These are phyloP conservation scores for Hyla sarda DNA, from an alignment of 2,113 vertebrate genomes.

Conservation along the genomic window DNA sequence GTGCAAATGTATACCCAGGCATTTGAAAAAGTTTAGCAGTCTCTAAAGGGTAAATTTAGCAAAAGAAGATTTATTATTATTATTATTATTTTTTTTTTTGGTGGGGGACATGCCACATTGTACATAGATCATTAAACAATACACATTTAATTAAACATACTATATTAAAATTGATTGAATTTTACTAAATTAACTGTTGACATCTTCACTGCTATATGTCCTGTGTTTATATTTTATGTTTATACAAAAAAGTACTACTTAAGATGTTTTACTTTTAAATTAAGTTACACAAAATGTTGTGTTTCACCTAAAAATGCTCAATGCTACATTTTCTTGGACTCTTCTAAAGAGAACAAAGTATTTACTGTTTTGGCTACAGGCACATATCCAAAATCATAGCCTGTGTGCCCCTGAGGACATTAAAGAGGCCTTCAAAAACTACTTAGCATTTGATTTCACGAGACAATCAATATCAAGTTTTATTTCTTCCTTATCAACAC, in stretches of 20 bases:
- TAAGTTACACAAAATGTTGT: too few relatives aligned
- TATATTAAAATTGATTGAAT: too few relatives aligned
- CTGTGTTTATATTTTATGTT: not conserved
- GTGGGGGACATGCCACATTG: too few relatives aligned
- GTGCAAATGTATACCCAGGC: too few relatives aligned
- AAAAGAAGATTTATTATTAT: too few relatives aligned
- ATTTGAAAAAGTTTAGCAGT: too few relatives aligned
- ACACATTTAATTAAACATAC: too few relatives aligned
- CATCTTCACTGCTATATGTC: too few relatives aligned
- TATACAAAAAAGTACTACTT: not conserved
- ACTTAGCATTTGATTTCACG: slow-evolving; percentile 33
- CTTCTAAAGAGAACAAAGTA: not conserved
- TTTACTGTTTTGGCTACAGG: slow-evolving; percentile 21
- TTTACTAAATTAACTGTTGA: too few relatives aligned
- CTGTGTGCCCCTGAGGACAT: slow-evolving; percentile 14
- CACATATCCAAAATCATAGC: slow-evolving; percentile 4
- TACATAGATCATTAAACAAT: too few relatives aligned
- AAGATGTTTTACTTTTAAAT: not conserved
- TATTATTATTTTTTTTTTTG: too few relatives aligned
- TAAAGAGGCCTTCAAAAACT: slow-evolving; percentile 15
- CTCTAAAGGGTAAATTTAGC: too few relatives aligned
- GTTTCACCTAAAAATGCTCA: not conserved
- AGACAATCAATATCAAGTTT: slow-evolving; percentile 32
- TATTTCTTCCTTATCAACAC: slow-evolving; percentile 26
- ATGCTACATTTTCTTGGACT: not conserved